Base-by-base conservation (phyloP, 2,888 invertebrate genomes). In the Dascillus cervinus region DNA sequence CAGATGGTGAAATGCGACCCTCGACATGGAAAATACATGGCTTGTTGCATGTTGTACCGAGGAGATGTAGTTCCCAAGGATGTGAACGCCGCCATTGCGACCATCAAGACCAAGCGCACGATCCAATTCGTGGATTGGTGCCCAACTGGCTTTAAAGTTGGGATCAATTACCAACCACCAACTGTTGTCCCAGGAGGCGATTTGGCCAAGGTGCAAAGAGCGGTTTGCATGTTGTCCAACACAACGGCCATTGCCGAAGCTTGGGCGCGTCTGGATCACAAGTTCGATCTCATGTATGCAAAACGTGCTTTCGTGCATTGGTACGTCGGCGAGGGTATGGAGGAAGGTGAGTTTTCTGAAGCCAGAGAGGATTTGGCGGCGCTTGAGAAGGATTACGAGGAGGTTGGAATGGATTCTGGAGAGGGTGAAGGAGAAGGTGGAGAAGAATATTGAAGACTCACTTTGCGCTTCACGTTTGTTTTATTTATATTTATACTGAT, bases 101-200 rank as follows among this genome's bases (percentile, higher is more conserved):
- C 33, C 76, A 81, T 36, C 73, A 94, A 94, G 72, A 91, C 91
- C 52, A 92, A 91, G 73, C 79, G 91, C 42, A 82, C 84, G 66
- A 87, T 90, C 64, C 91, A 92, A 11, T 37, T 37, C 29, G 31
- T n/a, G n/a, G n/a, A n/a, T n/a, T n/a, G n/a, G n/a, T n/a, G n/a
- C n/a, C n/a, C n/a, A n/a, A n/a, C n/a, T n/a, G n/a, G n/a, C n/a
- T n/a, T n/a, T n/a, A n/a, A n/a, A n/a, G n/a, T n/a, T n/a, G n/a
- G n/a, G n/a, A n/a, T n/a, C n/a, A n/a, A n/a, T n/a, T n/a, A n/a
- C n/a, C n/a, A n/a, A n/a, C n/a, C n/a, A n/a, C n/a, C n/a, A n/a
- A n/a, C n/a, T n/a, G n/a, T n/a, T n/a, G n/a, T n/a, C n/a, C n/a
- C n/a, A n/a, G n/a, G n/a, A n/a, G n/a, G n/a, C n/a, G n/a, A n/a